A percentile compares a stretch with the other conserved stretches of the same genome.
Evolutionary conservation across 2,113 vertebrate species (phyloP).

Genomic region (Geothlypis trichas): DNA sequence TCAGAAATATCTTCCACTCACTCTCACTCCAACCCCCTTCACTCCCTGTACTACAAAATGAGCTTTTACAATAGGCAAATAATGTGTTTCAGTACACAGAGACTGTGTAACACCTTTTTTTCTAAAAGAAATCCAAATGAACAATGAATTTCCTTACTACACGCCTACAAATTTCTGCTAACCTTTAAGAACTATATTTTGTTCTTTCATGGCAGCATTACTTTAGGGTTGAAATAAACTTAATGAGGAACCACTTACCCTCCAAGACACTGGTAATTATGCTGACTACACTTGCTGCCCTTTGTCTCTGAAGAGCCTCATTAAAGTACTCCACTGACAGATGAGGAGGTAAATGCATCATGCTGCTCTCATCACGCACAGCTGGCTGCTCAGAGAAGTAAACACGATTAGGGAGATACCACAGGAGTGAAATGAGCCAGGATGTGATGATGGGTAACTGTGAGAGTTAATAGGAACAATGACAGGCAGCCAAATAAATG

Average conservation of each 20-base stretch:
- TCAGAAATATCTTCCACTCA: background rate
- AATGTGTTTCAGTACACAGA: background rate
- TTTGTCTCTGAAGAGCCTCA: constrained; percentile 75
- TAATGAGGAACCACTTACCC: constrained; percentile 77
- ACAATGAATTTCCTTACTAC: background rate
- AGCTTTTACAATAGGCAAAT: background rate
- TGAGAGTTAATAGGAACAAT: background rate
- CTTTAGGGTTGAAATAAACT: background rate
- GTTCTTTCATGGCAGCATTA: background rate
- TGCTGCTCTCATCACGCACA: constrained; percentile 76
- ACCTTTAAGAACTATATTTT: background rate
- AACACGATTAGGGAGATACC: constrained; percentile 32
- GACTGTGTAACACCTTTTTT: background rate
- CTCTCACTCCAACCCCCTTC: background rate
- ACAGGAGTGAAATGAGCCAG: background rate
- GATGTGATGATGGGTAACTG: background rate
- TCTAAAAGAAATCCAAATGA: background rate
- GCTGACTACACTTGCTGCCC: constrained; percentile 89
- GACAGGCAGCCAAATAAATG: background rate
- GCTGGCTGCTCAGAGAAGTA: constrained; percentile 73
- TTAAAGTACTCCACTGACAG: constrained; percentile 80
- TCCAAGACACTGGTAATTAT: constrained; percentile 92
- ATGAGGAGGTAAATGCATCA: constrained; percentile 73
- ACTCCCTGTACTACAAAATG: fast-evolving
- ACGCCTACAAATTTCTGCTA: background rate